A percentile compares a stretch with the other conserved stretches of the same genome.
phyloP scores from a whole-genome alignment of 2,113 vertebrate genomes.

The Epinephelus fuscoguttatus region DNA sequence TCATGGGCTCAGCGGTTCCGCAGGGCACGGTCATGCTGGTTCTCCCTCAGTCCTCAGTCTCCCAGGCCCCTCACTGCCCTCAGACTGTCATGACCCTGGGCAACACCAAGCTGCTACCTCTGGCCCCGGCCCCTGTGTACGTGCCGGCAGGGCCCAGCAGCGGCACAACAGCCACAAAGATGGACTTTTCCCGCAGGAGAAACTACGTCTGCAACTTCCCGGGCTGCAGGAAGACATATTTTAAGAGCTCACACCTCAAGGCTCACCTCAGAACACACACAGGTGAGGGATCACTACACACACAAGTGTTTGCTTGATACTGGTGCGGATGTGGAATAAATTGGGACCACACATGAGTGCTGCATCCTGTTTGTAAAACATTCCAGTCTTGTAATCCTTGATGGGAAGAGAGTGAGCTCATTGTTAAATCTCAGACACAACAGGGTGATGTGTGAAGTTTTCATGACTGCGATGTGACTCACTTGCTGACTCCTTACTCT shows the following conservation, averaged over 20 bases:
- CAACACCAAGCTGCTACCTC: slow-evolving; percentile 92
- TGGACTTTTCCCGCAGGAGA: slow-evolving; percentile 94
- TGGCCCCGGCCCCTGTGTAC: slow-evolving; percentile 94
- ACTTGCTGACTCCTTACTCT: slow-evolving; percentile 41
- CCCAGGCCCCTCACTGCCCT: slow-evolving; percentile 82
- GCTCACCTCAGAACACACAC: slow-evolving; percentile 98
- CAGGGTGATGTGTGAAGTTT: background rate
- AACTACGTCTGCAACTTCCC: slow-evolving; percentile 95
- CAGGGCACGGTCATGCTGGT: slow-evolving; percentile 97
- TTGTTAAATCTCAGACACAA: slow-evolving; percentile 40
- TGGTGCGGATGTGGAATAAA: slow-evolving; percentile 16
- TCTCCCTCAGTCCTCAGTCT: slow-evolving; percentile 88
- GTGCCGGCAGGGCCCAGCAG: slow-evolving; percentile 87
- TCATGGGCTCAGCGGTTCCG: slow-evolving; percentile 89
- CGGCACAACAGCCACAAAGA: slow-evolving; percentile 80
- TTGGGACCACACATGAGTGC: slow-evolving; percentile 13
- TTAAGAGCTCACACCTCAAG: slow-evolving; percentile 99
- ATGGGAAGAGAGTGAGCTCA: slow-evolving; percentile 52
- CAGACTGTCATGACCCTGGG: slow-evolving; percentile 90
- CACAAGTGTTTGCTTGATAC: background rate
- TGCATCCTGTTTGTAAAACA: slow-evolving; percentile 54
- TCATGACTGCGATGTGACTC: slow-evolving; percentile 59
- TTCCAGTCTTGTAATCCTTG: slow-evolving; percentile 32
- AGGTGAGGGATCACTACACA: slow-evolving; percentile 81
- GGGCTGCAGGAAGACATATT: slow-evolving; percentile 97